These are phyloP conservation scores for Lithobates sylvaticus DNA, from an alignment of 2,797 vertebrate species.

Conservation along the genomic window DNA sequence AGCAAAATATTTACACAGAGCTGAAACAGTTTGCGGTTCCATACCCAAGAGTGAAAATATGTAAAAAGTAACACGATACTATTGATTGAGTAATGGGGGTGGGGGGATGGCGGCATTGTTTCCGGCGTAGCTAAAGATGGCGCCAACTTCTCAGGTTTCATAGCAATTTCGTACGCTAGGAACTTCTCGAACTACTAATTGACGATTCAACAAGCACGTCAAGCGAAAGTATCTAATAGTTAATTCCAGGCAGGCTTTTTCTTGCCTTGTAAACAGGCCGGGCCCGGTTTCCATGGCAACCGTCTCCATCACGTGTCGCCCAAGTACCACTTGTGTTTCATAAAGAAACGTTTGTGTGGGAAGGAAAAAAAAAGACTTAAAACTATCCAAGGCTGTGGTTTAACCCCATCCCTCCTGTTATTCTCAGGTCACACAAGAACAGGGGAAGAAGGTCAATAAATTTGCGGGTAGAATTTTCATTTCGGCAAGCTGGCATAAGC, in stretches of 20 bases:
- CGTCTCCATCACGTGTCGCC: conserved; percentile 25
- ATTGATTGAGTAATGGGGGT: not conserved
- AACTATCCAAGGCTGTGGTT: conserved; percentile 36
- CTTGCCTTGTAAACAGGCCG: conserved; percentile 43
- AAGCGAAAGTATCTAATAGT: conserved; percentile 26
- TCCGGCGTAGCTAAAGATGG: not conserved
- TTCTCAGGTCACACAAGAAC: conserved; percentile 2
- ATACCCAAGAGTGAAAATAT: not conserved
- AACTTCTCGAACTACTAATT: conserved; percentile 35
- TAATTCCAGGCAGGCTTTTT: conserved; percentile 53
- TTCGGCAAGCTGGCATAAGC: conserved; percentile 5
- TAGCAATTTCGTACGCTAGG: not conserved
- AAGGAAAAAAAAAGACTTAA: not conserved
- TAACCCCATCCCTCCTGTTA: conserved; percentile 37
- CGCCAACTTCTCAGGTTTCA: not conserved
- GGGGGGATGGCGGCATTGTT: not conserved
- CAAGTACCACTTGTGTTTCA: conserved; percentile 57
- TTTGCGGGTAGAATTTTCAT: no score
- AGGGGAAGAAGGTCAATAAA: not conserved
- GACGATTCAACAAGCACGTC: conserved; percentile 22
- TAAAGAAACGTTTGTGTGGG: conserved; percentile 57
- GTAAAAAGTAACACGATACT: not conserved
- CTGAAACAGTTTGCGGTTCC: not conserved
- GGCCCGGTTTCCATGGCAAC: conserved; percentile 52
- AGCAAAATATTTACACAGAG: not conserved